phyloP scores from a whole-genome alignment of 1,140 invertebrate species.

The Pristionchus pacificus region DNA sequence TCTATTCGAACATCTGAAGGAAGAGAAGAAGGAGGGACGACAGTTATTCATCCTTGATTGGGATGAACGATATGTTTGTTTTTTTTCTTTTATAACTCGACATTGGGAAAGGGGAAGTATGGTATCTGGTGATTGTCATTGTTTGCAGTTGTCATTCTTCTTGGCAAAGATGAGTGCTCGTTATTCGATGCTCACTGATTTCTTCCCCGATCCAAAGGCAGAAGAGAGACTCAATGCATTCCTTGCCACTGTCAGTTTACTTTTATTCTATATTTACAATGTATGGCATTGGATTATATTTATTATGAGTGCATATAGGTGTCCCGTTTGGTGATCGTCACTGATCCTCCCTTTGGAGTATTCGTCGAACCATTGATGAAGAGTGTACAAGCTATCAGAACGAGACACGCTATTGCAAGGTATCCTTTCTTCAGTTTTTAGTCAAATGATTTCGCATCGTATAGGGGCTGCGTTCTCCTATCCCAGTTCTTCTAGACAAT shows the following conservation, averaged over 20 bases:
- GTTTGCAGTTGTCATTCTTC: slow-evolving; percentile 22
- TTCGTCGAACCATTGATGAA: slow-evolving; percentile 31
- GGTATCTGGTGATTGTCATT: background rate
- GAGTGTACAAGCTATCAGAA: slow-evolving; percentile 11
- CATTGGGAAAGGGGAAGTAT: no score
- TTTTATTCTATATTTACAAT: slow-evolving; percentile 4
- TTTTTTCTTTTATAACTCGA: no score
- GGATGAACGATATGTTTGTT: no score
- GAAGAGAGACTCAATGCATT: slow-evolving; percentile 13
- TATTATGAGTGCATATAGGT: slow-evolving; percentile 21
- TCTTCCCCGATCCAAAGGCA: slow-evolving; percentile 22
- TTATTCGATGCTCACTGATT: slow-evolving; percentile 31
- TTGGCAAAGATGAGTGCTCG: slow-evolving; percentile 21
- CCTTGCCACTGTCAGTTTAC: slow-evolving; percentile 15
- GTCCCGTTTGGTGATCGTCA: no score
- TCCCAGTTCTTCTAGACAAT: no score
- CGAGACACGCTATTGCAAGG: no score
- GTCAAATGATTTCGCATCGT: no score
- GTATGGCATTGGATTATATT: no score
- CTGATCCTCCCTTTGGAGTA: no score
- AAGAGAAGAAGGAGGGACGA: slow-evolving; percentile 4
- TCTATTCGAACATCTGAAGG: background rate
- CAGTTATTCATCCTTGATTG: slow-evolving; percentile 20
- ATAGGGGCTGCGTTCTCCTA: no score
- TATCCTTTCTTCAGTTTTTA: no score